Percentiles rank a stretch among this genome's conserved stretches.
Evolutionary conservation across 2,888 invertebrate genomes (phyloP).

Genomic region (Atrina japonica): DNA sequence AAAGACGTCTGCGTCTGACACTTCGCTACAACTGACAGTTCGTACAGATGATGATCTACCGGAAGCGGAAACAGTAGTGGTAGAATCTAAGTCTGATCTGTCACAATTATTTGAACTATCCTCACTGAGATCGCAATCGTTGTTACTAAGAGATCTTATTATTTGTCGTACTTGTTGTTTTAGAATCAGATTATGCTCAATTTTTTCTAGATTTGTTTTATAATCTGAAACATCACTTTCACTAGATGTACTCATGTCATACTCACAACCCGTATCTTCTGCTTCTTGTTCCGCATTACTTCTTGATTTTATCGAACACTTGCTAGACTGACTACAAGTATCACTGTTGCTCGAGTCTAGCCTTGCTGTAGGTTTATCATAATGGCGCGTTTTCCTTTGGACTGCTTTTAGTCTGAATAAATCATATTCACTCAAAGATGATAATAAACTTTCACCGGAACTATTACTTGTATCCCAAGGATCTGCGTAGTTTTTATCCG

Average conservation of each 20-base stretch:
- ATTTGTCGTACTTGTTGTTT: slow-evolving; percentile 38
- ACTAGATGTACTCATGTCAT: slow-evolving; percentile 35
- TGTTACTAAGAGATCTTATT: slow-evolving; percentile 28
- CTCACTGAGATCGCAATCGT: slow-evolving; percentile 5
- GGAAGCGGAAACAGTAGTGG: slow-evolving; percentile 16
- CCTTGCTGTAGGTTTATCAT: slow-evolving; percentile 1
- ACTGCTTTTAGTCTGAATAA: background rate
- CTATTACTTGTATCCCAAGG: slow-evolving; percentile 25
- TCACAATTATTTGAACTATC: background rate
- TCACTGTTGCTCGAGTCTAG: background rate
- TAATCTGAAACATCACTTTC: slow-evolving; percentile 38
- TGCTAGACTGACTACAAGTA: slow-evolving; percentile 1
- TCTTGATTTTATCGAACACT: slow-evolving; percentile 12
- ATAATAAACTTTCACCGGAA: slow-evolving; percentile 6
- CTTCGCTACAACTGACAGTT: slow-evolving; percentile 40
- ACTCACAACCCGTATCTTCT: slow-evolving; percentile 39
- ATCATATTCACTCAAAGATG: background rate
- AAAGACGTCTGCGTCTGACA: slow-evolving; percentile 40
- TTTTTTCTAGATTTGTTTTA: slow-evolving; percentile 23
- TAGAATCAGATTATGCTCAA: slow-evolving; percentile 31
- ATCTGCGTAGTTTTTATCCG: slow-evolving; percentile 7
- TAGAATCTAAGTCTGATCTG: slow-evolving; percentile 19
- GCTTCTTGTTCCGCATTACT: slow-evolving; percentile 33
- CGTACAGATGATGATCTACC: slow-evolving; percentile 14
- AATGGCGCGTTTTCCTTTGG: background rate